Evolutionary conservation across 2,888 invertebrate genomes (phyloP).

Genomic region (Synanthedon myopaeformis): DNA sequence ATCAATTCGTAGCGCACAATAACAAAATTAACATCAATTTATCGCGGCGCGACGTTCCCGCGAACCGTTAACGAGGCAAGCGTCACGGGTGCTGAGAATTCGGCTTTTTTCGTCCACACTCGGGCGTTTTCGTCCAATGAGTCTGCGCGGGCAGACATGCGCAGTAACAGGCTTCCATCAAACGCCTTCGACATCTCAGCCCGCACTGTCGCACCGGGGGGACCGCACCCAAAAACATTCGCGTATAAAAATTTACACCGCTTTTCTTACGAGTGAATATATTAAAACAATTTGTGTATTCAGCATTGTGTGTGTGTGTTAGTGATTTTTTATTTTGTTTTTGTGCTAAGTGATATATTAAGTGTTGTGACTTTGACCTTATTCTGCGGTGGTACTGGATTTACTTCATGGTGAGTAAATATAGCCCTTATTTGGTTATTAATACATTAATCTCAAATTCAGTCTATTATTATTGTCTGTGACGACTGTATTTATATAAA

Average conservation of each 20-base stretch:
- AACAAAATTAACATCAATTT: slow-evolving; percentile 61
- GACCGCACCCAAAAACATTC: slow-evolving; percentile 27
- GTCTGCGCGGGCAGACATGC: slow-evolving; percentile 59
- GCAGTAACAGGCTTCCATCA: slow-evolving; percentile 39
- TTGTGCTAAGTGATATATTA: background rate
- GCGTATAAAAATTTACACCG: background rate
- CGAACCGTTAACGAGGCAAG: slow-evolving; percentile 49
- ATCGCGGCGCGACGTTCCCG: slow-evolving; percentile 41
- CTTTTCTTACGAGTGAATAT: background rate
- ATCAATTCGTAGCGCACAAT: slow-evolving; percentile 45
- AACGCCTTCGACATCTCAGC: slow-evolving; percentile 46
- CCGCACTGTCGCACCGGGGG: slow-evolving; percentile 42
- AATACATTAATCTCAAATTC: too few species aligned
- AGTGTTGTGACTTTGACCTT: background rate
- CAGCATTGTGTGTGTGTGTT: slow-evolving; percentile 26
- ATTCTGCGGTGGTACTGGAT: slow-evolving; percentile 29
- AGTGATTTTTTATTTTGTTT: slow-evolving; percentile 11
- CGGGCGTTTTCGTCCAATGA: slow-evolving; percentile 15
- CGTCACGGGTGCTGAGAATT: slow-evolving; percentile 25
- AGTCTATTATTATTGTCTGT: too few species aligned
- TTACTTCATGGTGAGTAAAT: slow-evolving; percentile 39
- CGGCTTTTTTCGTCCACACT: slow-evolving; percentile 24
- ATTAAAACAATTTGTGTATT: slow-evolving; percentile 14
- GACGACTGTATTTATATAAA: too few species aligned
- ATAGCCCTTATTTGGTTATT: background rate